phyloP scores from a whole-genome alignment of 2,113 vertebrate genomes.

The Buteo buteo region DNA sequence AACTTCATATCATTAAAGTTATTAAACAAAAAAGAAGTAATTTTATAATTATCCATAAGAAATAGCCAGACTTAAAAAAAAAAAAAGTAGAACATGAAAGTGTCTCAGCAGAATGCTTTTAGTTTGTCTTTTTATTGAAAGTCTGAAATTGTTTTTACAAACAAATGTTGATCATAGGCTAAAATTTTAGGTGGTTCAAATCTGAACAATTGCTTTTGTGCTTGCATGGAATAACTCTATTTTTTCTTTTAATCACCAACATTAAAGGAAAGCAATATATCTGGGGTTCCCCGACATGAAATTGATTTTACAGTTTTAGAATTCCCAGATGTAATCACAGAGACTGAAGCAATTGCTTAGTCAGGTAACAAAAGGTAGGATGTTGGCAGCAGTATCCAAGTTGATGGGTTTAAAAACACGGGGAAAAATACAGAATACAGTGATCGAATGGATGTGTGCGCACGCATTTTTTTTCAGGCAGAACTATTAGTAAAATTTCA shows the following conservation, averaged over 20 bases:
- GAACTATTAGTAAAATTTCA: neutral
- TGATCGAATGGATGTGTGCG: accelerated
- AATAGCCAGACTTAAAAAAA: slow-evolving; percentile 12
- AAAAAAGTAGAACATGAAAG: slow-evolving; percentile 11
- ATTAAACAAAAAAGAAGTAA: slow-evolving; percentile 52
- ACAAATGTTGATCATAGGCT: neutral
- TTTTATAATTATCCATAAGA: slow-evolving; percentile 57
- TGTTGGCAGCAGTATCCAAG: neutral
- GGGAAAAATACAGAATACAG: neutral
- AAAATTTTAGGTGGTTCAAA: slow-evolving; percentile 25
- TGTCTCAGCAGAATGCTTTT: slow-evolving; percentile 40
- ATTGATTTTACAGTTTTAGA: neutral
- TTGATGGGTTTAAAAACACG: neutral
- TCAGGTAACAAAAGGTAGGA: neutral
- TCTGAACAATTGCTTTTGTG: neutral
- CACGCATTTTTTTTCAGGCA: neutral
- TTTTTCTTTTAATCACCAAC: neutral
- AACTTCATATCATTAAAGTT: slow-evolving; percentile 54
- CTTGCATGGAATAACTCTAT: neutral
- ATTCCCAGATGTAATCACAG: neutral
- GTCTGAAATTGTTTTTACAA: neutral
- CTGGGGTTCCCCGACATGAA: neutral
- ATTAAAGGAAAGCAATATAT: neutral
- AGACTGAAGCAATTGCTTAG: neutral
- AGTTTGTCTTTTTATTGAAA: slow-evolving; percentile 18